Evolutionary conservation across 30 jellyfish, hydroid and myxozoan species (phyloP), one percentile per base, ranked within the genome.

Genomic region (Cassiopea xamachana): DNA sequence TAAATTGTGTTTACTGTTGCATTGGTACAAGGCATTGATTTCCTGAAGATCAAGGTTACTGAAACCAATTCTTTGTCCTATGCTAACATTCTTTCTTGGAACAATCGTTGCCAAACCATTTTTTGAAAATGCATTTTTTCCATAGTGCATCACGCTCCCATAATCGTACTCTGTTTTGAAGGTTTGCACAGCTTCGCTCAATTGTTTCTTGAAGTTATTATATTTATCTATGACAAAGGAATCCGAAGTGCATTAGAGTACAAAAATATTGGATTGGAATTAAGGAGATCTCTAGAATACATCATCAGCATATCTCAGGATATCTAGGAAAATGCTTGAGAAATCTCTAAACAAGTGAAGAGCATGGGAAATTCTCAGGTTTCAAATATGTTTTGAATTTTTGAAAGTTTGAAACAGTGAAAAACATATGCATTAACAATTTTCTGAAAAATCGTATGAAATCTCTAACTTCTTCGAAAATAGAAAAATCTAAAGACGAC

Each of bases 11-110:
- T 75, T 19, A 86, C 93, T 62, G 75, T 46, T 60, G 76, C 93
- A 86, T 27, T 86, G 93, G 60, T 86, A 86, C 0, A 86, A 58
- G 7, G 80, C 87, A 75, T 86, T 86, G 75, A 86, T 48, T 46
- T 86, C 88, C 15, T 48, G 75, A 16, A n/a, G 2, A 75, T 86
- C 93, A 2, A 58, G 59, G 61, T 46, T 27, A 14, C 85, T 58
- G 83, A 77, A 77, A 18, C 88, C 93, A 14, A 6, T 49, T 46
- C 93, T 75, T 47, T 86, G 93, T 12, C 93, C 93, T 51, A 86
- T 43, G 14, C 0, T 1, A 15, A 62, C 17, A 50, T 64, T 27
- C 19, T 88, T n/a, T 12, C 75, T 74, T 45, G 88, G 1, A 16
- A 1, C 82, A 9, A 86, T 16, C 12, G 93, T 86, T n/a, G 60